Conservation (phyloP, 2,888 invertebrate species). For the Formica aserva region DNA sequence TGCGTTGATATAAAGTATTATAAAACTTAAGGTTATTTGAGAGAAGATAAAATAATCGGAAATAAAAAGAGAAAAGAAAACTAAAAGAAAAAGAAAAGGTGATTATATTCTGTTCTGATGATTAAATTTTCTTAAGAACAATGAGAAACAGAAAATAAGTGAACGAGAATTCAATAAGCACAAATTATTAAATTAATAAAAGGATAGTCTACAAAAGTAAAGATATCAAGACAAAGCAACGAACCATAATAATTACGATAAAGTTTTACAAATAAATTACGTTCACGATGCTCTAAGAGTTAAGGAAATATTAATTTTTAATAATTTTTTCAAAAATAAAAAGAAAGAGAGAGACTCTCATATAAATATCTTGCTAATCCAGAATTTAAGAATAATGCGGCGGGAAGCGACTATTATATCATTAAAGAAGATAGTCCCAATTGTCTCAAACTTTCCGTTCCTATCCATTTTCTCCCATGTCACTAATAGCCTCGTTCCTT, state of each 20-base stretch:
- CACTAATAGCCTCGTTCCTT: conserved; percentile 49
- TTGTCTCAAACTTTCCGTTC: conserved; percentile 34
- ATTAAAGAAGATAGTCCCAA: conserved; percentile 30
- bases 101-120: conserved; percentile 7
- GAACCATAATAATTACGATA: not conserved
- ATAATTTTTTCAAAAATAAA: not conserved
- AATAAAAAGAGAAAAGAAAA: not conserved
- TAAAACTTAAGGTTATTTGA: not conserved
- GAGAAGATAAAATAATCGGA: not conserved
- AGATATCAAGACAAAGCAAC: not conserved
- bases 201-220: not conserved
- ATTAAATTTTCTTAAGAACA: not conserved
- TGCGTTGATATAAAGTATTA: not conserved
- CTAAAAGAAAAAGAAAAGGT: not conserved
- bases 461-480: conserved; percentile 45
- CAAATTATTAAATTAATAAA: conserved; percentile 11
- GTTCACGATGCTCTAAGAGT: not conserved
- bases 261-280: not conserved
- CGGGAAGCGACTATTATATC: conserved; percentile 28
- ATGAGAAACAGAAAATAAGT: conserved; percentile 3
- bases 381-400: conserved; percentile 13
- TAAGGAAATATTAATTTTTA: not conserved
- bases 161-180: not conserved
- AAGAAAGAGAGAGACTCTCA: not conserved
- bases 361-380: conserved; percentile 21